phyloP scores from a whole-genome alignment of 2,888 invertebrate genomes.

The Cosmia trapezina region DNA sequence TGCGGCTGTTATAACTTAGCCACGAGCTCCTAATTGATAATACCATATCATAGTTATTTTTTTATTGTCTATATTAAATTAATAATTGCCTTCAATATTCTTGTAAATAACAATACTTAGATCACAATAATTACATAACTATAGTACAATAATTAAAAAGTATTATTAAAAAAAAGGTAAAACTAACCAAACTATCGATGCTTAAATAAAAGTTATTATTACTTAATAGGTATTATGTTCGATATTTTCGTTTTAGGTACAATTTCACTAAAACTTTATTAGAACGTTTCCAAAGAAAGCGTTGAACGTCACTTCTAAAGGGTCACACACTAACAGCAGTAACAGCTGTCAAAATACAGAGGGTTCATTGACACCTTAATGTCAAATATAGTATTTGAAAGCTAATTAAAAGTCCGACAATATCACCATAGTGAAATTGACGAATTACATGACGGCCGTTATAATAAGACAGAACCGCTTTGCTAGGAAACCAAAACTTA shows the following conservation, averaged over 20 bases:
- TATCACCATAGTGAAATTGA: background rate
- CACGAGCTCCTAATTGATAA: no score
- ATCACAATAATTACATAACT: background rate
- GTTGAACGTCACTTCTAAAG: no score
- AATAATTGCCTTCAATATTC: background rate
- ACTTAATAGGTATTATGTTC: background rate
- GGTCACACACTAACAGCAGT: background rate
- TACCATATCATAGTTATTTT: background rate
- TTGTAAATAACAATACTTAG: conserved; percentile 3
- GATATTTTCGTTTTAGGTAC: background rate
- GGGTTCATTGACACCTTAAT: no score
- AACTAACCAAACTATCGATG: no score
- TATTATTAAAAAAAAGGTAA: background rate
- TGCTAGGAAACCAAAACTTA: background rate
- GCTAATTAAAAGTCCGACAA: no score
- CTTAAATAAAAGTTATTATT: background rate
- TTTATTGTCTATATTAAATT: background rate
- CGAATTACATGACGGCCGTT: background rate
- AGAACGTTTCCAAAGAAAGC: background rate
- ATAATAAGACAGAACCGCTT: background rate
- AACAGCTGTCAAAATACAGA: background rate
- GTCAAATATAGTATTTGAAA: no score
- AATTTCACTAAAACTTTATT: background rate
- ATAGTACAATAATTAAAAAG: background rate
- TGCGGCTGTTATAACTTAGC: no score